These are phyloP conservation scores for Stenodera caucasica DNA, from an alignment of 2,888 invertebrate genomes.

Conservation along the genomic window DNA sequence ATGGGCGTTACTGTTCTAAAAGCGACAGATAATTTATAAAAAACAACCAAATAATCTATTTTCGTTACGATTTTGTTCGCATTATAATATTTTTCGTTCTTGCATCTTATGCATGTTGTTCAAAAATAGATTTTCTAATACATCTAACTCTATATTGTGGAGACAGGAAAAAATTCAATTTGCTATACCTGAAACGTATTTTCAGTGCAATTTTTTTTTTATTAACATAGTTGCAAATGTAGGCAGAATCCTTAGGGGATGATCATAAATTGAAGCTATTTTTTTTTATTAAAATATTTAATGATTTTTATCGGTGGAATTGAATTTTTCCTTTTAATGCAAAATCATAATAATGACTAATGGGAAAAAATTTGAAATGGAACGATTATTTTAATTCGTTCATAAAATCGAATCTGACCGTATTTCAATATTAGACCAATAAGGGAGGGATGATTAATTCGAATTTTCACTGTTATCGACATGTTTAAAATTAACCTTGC, in stretches of 20 bases:
- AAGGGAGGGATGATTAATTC: constrained; percentile 17
- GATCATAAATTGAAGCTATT: constrained; percentile 8
- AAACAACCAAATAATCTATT: constrained; percentile 18
- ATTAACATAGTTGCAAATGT: constrained; percentile 13
- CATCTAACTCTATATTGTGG: background rate
- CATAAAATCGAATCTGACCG: background rate
- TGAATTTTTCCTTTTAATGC: background rate
- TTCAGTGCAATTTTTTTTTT: constrained; percentile 21
- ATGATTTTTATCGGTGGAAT: background rate
- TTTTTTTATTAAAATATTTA: background rate
- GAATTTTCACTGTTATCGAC: constrained; percentile 21
- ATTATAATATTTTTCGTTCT: background rate
- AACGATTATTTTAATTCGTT: constrained; percentile 14
- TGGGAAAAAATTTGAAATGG: background rate
- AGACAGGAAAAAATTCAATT: constrained; percentile 18
- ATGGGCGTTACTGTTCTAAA: background rate
- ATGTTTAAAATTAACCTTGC: constrained; percentile 18
- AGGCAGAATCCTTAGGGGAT: constrained; percentile 1
- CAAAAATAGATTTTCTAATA: background rate
- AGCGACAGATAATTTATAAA: constrained; percentile 18
- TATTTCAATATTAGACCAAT: constrained; percentile 2
- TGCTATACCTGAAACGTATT: constrained; percentile 8
- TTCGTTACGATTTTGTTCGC: constrained; percentile 13
- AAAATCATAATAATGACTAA: background rate
- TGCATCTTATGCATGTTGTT: background rate